These are phyloP conservation scores for Atrichornis clamosus DNA, from an alignment of 2,113 vertebrate genomes.

Conservation along the genomic window DNA sequence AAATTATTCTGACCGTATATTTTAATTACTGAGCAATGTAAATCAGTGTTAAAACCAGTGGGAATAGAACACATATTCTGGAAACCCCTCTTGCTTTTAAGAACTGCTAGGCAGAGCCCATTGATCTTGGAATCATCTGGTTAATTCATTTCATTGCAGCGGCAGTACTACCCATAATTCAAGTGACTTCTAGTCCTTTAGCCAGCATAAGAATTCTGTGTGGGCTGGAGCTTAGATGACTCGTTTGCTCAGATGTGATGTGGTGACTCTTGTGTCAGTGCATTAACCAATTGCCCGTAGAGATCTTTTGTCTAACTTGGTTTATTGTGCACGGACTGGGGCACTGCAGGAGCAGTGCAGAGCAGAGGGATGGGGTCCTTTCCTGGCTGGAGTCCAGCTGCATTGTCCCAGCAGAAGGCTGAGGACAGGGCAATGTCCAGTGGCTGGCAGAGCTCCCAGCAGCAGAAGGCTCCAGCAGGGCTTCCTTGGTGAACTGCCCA, in stretches of 20 bases:
- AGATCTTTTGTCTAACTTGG: not conserved
- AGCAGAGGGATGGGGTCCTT: not conserved
- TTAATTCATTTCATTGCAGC: not conserved
- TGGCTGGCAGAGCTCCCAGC: not conserved
- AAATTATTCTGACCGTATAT: not conserved
- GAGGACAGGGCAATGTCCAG: not conserved
- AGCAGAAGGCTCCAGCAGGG: not conserved
- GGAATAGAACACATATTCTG: not conserved
- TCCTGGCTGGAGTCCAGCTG: not conserved
- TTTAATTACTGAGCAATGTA: not conserved
- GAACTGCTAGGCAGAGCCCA: not conserved
- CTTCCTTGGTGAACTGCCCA: not conserved
- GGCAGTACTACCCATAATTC: not conserved
- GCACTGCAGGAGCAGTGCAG: not conserved
- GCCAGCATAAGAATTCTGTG: not conserved
- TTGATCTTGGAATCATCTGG: not conserved
- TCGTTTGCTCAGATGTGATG: not conserved
- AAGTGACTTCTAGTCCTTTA: not conserved
- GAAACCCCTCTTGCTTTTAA: not conserved
- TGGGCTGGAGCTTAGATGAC: not conserved
- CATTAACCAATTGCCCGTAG: fast-evolving
- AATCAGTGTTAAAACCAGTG: not conserved
- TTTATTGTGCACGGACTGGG: fast-evolving
- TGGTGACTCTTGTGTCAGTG: not conserved
- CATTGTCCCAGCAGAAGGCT: not conserved